Evolutionary conservation across 2,888 invertebrate genomes (phyloP).

Genomic region (Dermolepida albohirtum): DNA sequence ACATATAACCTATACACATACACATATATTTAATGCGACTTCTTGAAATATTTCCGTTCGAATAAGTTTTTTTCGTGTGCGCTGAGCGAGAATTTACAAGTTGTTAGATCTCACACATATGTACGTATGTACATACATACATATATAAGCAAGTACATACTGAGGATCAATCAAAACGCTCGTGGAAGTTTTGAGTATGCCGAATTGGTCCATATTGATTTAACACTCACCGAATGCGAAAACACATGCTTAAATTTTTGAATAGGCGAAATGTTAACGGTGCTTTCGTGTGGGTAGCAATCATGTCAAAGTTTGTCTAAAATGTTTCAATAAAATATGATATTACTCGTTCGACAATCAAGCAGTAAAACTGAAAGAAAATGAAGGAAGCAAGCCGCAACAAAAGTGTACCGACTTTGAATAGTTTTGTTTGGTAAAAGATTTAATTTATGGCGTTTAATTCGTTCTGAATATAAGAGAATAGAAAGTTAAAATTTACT

Average conservation of each 20-base stretch:
- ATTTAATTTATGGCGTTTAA: too few relatives aligned
- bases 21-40: neutral
- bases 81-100: constrained; percentile 17
- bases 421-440: too few relatives aligned
- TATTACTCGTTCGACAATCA: too few relatives aligned
- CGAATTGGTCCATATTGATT: constrained; percentile 35
- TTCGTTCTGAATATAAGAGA: too few relatives aligned
- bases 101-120: constrained; percentile 23
- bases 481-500: too few relatives aligned
- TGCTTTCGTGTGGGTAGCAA: constrained; percentile 5
- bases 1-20: too few relatives aligned
- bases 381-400: too few relatives aligned
- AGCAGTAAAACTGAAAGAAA: too few relatives aligned
- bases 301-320: too few relatives aligned
- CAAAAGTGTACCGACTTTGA: too few relatives aligned
- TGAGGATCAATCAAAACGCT: constrained; percentile 17
- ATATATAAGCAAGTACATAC: neutral
- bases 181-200: constrained; percentile 22
- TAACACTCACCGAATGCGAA: constrained; percentile 26
- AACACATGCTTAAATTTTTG: constrained; percentile 35
- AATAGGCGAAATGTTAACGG: constrained; percentile 24
- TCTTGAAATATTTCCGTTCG: constrained; percentile 21
- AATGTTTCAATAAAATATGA: too few relatives aligned
- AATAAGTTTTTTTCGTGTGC: constrained; percentile 3
- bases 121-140: too few relatives aligned